Base-by-base conservation (phyloP, 2,797 vertebrate species). In the Yasuhikotakia modesta region DNA sequence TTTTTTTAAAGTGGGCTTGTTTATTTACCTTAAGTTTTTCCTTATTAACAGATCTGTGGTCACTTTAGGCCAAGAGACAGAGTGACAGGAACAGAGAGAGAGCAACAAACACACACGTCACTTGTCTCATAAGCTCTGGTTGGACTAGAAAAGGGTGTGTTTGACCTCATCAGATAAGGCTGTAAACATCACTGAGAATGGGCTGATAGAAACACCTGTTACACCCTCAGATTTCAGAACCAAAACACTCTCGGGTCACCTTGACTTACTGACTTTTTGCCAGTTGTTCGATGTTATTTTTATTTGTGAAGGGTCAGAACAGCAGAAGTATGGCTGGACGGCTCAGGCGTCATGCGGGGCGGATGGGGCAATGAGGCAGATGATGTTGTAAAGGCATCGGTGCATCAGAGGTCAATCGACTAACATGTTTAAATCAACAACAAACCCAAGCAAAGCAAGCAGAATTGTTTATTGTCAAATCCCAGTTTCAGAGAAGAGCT, bases 131-230 rank as follows among this genome's bases (percentile, higher is more conserved):
- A 61, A 55, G 21, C 57, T 7, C 48, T 79, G 78, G 27, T 73
- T 74, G 70, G 71, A 35, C 6, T 43, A 68, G 21, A 69, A 63
- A 48, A 46, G 53, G 70, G 65, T 73, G 71, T 69, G 63, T 74
- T 68, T 53, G 13, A 45, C 63, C 52, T 68, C 4, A 19, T 67
- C 52, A 50, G 63, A 68, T 57, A 43, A 22, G 14, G 12, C 45
- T 8, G 46, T 73, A 79, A 71, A 65, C 68, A 71, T 46, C 21
- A 64, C 32, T 46, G 53, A 63, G 68, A 76, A 48, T n/a, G 17
- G 46, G 24, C 12, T 60, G 30, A 16, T 53, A 76, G 5, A 1
- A 73, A 55, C 74, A 81, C 74, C 69, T 77, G 80, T 45, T 76
- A 35, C 45, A 68, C 45, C 70, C 39, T 10, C 10, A 73, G 66